Base-by-base conservation (phyloP, 1,140 invertebrate genomes). In the Nomia melanderi region DNA sequence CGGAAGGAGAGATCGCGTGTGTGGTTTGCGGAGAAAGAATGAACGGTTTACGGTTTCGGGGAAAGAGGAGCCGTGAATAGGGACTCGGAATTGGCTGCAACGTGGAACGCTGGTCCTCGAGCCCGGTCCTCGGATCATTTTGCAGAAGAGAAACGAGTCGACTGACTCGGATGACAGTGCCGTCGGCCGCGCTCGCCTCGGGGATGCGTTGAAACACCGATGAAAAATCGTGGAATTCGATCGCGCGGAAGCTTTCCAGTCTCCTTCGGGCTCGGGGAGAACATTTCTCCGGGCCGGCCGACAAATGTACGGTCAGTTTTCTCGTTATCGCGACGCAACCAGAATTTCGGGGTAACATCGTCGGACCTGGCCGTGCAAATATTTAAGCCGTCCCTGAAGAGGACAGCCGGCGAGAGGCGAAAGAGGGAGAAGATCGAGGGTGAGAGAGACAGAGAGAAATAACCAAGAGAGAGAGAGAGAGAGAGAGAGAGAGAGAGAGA, bases 321-420 rank as follows among this genome's bases (percentile, higher is more conserved):
- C 33, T 78, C 69, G 39, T 71, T 64, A 71, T 73, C 60, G 50
- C 60, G 67, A 20, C n/a, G 29, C 31, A 41, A 9, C 57, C 69
- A 76, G 60, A 78, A 72, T 83, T 83, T 82, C 65, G 53, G 56
- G 75, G 78, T 77, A 71, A 81, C 72, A 78, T 84, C 83, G 75
- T 80, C 74, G 64, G 65, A 84, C 62, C 81, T 70, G 39, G 69
- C 27, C 81, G 83, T 81, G 83, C 78, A 84, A 85, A 85, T 84
- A 85, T 85, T 85, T 85, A 85, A 85, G 70, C 74, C 74, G 62
- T 54, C 54, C 63, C 82, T 59, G 65, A 77, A 77, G 81, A 79
- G 76, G 69, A 83, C 39, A 65, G 75, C 50, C 69, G 17, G 44
- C 53, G 27, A 39, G 63, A 36, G 41, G 4, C 41, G 20, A 44